phyloP scores from a whole-genome alignment of 2,113 vertebrate species.

The Alexandromys fortis region DNA sequence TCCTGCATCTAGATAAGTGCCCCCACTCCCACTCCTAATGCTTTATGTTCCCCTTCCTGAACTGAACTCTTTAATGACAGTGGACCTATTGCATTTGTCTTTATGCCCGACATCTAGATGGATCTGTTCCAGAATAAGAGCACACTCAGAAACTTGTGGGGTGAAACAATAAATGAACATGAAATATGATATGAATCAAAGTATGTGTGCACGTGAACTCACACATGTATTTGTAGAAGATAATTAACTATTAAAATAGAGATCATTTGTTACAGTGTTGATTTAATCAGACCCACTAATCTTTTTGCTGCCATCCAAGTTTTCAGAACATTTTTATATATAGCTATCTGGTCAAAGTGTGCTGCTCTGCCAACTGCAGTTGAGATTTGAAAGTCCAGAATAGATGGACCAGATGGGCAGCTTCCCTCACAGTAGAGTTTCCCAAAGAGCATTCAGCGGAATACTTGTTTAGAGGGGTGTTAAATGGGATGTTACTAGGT shows the following conservation, averaged over 20 bases:
- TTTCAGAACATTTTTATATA: conserved; percentile 79
- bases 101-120: background rate
- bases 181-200: background rate
- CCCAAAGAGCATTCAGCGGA: conserved; percentile 78
- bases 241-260: conserved; percentile 50
- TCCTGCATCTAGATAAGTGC: background rate
- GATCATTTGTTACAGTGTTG: conserved; percentile 64
- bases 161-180: background rate
- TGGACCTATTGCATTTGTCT: background rate
- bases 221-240: conserved; percentile 21
- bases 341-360: conserved; percentile 82
- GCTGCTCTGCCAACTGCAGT: conserved; percentile 80
- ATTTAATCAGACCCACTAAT: conserved; percentile 68
- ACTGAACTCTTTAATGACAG: background rate
- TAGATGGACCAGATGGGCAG: conserved; percentile 82
- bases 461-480: conserved; percentile 74
- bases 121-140: background rate
- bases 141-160: background rate
- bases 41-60: background rate
- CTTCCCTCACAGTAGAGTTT: conserved; percentile 80
- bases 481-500: conserved; percentile 79
- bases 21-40: background rate
- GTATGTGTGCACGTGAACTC: background rate
- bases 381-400: conserved; percentile 81
- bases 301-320: conserved; percentile 76